Evolutionary conservation across 2,797 vertebrate species (phyloP), one percentile per base, ranked within the genome.

Genomic region (Darevskia nairensis): DNA sequence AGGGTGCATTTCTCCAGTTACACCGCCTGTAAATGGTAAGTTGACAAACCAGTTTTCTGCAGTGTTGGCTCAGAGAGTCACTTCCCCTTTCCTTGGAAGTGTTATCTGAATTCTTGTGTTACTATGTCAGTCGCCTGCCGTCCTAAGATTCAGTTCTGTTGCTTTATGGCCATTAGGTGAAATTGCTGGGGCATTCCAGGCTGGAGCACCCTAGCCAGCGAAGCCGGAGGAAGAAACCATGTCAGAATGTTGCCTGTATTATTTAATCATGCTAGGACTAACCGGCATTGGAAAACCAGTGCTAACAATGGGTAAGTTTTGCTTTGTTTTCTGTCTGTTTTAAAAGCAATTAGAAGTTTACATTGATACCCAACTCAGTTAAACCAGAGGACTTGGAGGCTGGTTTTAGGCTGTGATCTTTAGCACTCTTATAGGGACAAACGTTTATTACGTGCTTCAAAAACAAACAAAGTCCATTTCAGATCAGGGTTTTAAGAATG

Each of bases 41-140:
- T 88, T 82, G 94, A 23, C 92, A 82, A 88, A 95, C 94, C 91
- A 94, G 95, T 95, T 95, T 91, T 86, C 13, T 91, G 8, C 82
- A 44, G 91, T 88, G 64, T 75, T 77, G n/a, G 72, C 82, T 78
- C 32, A 17, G 86, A 93, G 86, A 80, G 82, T 61, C 50, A 93
- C 91, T 95, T 94, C 92, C 94, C 61, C 0, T 89, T 94, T 91
- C 88, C 93, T 79, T 79, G 86, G 79, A 82, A 89, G 90, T 84
- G 86, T 86, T 81, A 66, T 50, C 61, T 89, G 86, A 80, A 88
- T 79, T 66, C 35, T 86, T 93, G 92, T 93, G 80, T 86, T 88
- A 80, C 55, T 85, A 46, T 35, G 39, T 71, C 71, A 68, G 39
- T 78, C 87, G 86, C 89, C 93, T 86, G 61, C 90, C 82, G 92